These are phyloP conservation scores for Chunga burmeisteri DNA, from an alignment of 2,113 vertebrate species.

Conservation along the genomic window DNA sequence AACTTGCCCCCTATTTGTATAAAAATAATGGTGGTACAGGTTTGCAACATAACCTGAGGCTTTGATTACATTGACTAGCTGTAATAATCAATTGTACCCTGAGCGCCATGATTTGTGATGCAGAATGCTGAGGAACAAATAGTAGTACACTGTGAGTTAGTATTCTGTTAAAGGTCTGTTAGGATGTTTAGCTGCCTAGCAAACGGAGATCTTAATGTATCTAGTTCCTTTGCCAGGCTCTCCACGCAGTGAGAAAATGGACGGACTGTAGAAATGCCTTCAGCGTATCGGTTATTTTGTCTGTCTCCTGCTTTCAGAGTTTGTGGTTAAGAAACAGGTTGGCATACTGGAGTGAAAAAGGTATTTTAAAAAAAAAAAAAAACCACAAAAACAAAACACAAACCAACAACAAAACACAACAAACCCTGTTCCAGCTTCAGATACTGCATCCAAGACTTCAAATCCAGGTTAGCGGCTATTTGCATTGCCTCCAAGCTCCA, in stretches of 20 bases:
- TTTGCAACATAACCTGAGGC: rapidly evolving
- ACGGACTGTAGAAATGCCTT: background rate
- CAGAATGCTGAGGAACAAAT: background rate
- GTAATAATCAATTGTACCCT: background rate
- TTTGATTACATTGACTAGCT: rapidly evolving
- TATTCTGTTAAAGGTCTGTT: background rate
- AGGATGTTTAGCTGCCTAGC: background rate
- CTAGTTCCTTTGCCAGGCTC: background rate
- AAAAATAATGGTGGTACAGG: rapidly evolving
- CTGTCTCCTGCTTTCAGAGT: background rate
- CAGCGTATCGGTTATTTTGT: rapidly evolving
- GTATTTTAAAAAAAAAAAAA: too few species aligned
- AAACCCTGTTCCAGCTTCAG: background rate
- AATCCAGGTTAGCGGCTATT: background rate
- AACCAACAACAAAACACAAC: too few species aligned
- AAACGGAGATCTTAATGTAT: background rate
- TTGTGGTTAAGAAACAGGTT: rapidly evolving
- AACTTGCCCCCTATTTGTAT: background rate
- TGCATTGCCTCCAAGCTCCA: background rate
- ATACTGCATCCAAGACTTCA: background rate
- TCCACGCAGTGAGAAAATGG: background rate
- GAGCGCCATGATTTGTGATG: background rate
- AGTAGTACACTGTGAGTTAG: background rate
- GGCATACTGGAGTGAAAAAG: background rate
- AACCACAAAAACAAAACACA: too few species aligned